A percentile compares a stretch with the other conserved stretches of the same genome.
phyloP scores from a whole-genome alignment of 2,797 vertebrate species.

The Rhabdomys pumilio region DNA sequence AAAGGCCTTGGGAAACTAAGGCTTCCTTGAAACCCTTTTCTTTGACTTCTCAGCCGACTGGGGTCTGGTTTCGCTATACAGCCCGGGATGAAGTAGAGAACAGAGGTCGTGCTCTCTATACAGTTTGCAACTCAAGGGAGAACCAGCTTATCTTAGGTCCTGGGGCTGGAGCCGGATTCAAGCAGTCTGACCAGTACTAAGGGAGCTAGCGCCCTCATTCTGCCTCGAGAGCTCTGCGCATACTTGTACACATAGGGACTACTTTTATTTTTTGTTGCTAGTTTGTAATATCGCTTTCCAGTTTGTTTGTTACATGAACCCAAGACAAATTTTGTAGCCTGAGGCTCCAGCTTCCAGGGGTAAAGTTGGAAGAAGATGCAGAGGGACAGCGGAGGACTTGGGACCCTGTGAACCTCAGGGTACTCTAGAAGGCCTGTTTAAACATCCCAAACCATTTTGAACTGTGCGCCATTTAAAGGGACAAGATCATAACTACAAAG shows the following conservation, averaged over 20 bases:
- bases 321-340: background rate
- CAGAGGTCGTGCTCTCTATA: background rate
- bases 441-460: background rate
- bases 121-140: background rate
- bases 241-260: background rate
- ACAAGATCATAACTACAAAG: background rate
- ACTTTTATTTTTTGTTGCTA: background rate
- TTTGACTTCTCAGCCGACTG: background rate
- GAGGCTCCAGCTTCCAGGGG: background rate
- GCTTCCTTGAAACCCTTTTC: background rate
- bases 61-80: accelerated
- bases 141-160: background rate
- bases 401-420: background rate
- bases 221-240: accelerated
- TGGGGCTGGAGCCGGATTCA: background rate
- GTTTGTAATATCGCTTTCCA: background rate
- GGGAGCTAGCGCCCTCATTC: background rate
- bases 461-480: background rate
- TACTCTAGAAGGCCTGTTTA: background rate
- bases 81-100: background rate
- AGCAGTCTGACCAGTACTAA: background rate
- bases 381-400: background rate
- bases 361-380: background rate
- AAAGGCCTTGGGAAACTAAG: background rate
- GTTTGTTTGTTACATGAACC: background rate